Evolutionary conservation across 1,140 invertebrate species (phyloP), one percentile per base, ranked within the genome.

Genomic region (Drosophila teissieri): DNA sequence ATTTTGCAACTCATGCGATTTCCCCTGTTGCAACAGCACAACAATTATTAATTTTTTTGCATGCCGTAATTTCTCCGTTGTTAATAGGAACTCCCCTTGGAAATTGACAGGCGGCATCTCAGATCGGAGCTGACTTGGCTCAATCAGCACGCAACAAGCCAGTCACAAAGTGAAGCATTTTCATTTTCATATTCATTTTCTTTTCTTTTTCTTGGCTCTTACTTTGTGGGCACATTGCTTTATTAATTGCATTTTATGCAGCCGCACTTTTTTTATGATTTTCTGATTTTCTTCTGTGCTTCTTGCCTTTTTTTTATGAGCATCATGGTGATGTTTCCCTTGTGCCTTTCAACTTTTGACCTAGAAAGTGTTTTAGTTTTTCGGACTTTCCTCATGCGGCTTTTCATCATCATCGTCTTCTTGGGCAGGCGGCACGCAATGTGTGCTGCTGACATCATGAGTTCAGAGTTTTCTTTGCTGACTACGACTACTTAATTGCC

Each of bases 351-450:
- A 86, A 86, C 83, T 86, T 86, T 86, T 86, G 84, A 88, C 83
- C 83, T 79, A 86, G 84, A 86, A 86, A 86, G 83, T 82, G 83
- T 17, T 83, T 86, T 61, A 86, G 79, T 80, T 83, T 83, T 57
- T 54, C 51, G 46, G 73, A 42, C 61, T 79, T 58, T 57, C 53
- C 53, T 31, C 40, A 46, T 64, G 27, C 34, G 56, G 78, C 70
- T 57, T 64, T 64, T 82, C 74, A 57, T 79, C 75, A 31, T 62
- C 57, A 61, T 39, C 49, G 36, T 52, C 52, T 58, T 55, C 46
- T 34, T 10, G 27, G 24, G 19, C 44, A 74, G 42, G 44, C 39
- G 42, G 44, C 39, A 63, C 44, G 45, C 70, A 75, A 52, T 63
- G 36, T 57, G 36, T n/a, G 44, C 34, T 36, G 51, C 51, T 70